A percentile compares a stretch with the other conserved stretches of the same genome.
Conservation (phyloP, 2,888 invertebrate species). For the Ormyrus rosae region DNA sequence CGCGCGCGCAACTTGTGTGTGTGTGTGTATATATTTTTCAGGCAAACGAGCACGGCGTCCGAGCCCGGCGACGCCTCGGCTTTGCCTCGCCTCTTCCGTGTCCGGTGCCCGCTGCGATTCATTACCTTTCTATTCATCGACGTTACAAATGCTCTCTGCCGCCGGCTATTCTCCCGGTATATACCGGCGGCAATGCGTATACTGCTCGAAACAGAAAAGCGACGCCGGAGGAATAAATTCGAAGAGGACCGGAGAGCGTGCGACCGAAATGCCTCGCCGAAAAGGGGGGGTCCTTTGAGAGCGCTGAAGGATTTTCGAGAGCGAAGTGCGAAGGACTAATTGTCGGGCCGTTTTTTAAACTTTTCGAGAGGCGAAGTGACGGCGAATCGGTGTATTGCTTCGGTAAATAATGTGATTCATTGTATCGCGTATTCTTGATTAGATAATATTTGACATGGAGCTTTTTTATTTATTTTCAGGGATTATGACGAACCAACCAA, state of each 20-base stretch:
- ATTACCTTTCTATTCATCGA: slow-evolving; percentile 75
- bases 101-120: slow-evolving; percentile 74
- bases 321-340: no score
- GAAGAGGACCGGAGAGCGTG: not conserved
- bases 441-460: no score
- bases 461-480: no score
- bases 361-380: no score
- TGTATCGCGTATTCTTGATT: no score
- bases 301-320: not conserved
- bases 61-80: slow-evolving; percentile 72
- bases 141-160: slow-evolving; percentile 64
- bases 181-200: slow-evolving; percentile 28
- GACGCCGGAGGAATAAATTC: no score
- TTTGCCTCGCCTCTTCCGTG: slow-evolving; percentile 75
- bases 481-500: no score
- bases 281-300: slow-evolving; percentile 11
- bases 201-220: no score
- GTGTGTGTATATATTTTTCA: slow-evolving; percentile 67
- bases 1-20: slow-evolving; percentile 1
- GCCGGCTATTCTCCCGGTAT: slow-evolving; percentile 53
- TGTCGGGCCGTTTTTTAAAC: no score
- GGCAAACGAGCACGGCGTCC: slow-evolving; percentile 63
- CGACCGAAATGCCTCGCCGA: not conserved
- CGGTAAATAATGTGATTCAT: no score
- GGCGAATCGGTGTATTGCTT: no score